A percentile compares a stretch with the other conserved stretches of the same genome.
Evolutionary conservation across 2,888 invertebrate genomes (phyloP).

Genomic region (Poecilobothrus nobilitatus): DNA sequence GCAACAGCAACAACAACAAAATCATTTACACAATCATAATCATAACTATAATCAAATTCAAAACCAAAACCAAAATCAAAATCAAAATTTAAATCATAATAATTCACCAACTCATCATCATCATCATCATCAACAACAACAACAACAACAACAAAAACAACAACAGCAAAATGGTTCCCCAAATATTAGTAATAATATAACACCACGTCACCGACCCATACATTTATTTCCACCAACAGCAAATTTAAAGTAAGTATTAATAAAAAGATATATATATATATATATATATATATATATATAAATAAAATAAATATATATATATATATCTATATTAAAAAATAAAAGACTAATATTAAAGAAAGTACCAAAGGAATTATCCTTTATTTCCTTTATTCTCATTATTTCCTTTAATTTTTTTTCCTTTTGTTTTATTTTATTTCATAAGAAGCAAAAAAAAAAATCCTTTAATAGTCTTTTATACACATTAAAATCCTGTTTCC

Average conservation of each 20-base stretch:
- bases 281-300: background rate
- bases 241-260: constrained; percentile 24
- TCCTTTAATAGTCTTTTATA: too few species aligned
- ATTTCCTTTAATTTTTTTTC: too few species aligned
- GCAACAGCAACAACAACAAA: background rate
- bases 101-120: constrained; percentile 4
- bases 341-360: background rate
- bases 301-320: background rate
- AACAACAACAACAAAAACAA: background rate
- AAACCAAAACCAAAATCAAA: constrained; percentile 19
- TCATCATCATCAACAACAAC: background rate
- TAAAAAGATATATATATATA: too few species aligned
- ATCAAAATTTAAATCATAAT: background rate
- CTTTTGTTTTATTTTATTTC: too few species aligned
- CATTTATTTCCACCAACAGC: constrained; percentile 23
- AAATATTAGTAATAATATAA: constrained; percentile 24
- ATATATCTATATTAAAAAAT: background rate
- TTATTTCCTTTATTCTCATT: too few species aligned
- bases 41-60: constrained; percentile 19
- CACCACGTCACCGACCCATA: constrained; percentile 24
- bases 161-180: background rate
- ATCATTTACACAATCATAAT: constrained; percentile 16
- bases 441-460: too few species aligned
- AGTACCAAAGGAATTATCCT: too few species aligned
- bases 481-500: too few species aligned